Base-by-base conservation (phyloP, 1,140 invertebrate genomes). In the Drosophila kurseongensis region DNA sequence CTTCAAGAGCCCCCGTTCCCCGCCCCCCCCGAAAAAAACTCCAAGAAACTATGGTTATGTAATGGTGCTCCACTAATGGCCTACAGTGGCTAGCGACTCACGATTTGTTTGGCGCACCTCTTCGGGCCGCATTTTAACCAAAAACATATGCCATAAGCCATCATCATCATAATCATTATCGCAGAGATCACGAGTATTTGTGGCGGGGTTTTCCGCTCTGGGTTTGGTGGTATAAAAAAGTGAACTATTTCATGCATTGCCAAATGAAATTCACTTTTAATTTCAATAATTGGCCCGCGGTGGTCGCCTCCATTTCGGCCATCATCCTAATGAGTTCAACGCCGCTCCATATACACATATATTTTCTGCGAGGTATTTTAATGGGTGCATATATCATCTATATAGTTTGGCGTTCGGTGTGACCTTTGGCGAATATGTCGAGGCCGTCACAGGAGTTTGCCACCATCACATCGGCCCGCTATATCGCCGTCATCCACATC, bases 221-320 rank as follows among this genome's bases (percentile, higher is more conserved):
- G 35, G 12, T 12, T 23, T 23, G 23, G 23, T 23, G 18, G 57
- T 35, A 62, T 36, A 52, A 65, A 81, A 72, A 80, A 63, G 75
- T 88, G 55, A 76, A 86, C 62, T 68, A 88, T 76, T 86, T 83
- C 79, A 83, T 69, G 41, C 75, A 76, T 63, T 75, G 58, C 72
- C 71, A 75, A 75, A 75, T 75, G 58, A 74, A 85, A 88, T 67
- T 89, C 72, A 89, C 83, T 86, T 88, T 88, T 86, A 76, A 88
- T 86, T 88, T 88, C 78, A 74, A 88, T 82, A 88, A 88, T 86
- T 77, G 75, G 79, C 82, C 61, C 54, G 80, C 56, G 55, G 60
- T 77, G 52, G 59, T 68, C 63, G 68, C 66, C 57, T 55, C 52
- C 56, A 36, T 55, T 35, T 61, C 18, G 71, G 48, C 76, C 80